Base-by-base conservation (phyloP, 2,888 invertebrate species). In the Dioctria linearis region DNA sequence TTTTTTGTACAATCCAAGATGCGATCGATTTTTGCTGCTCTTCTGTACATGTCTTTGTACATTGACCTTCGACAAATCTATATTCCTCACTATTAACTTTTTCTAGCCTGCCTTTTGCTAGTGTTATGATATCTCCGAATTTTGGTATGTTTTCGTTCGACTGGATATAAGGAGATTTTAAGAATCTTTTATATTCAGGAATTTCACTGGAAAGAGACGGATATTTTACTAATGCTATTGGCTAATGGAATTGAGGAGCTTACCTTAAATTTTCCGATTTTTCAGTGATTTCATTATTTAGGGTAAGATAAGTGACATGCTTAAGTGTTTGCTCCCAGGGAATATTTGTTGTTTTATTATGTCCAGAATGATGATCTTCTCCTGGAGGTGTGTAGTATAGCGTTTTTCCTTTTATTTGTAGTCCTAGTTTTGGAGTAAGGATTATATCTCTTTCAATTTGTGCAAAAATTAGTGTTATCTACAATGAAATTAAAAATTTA, bases 241-340 rank as follows among this genome's bases (percentile, higher is more conserved):
- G 25, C 3, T 8, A n/a, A 66, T 43, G 40, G n/a, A 8, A 9
- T 37, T 8, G 2, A 57, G 39, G 37, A 5, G 73, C 83, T 69
- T 85, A 88, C 88, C 87, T 88, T 25, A 86, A 79, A 83, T 88
- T 86, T 37, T 4, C 13, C 8, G 85, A 85, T 3, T 83, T 84
- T 4, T 84, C 82, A 4, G 85, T 85, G n/a, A 85, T 83, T 81
- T 87, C 85, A 46, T 86, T 85, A 61, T 87, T 87, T 9, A 94
- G 89, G 2, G 93, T 92, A 83, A 94, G 90, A 85, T 92, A 92
- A 5, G 92, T 91, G 82, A 94, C 92, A 88, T 94, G 93, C 81
- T 93, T 90, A 51, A 94, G 87, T 3, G 93, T 93, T 80, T 91
- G 91, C 86, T 93, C 93, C 94, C 94, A 94, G 84, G 91, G 90